A percentile compares a stretch with the other conserved stretches of the same genome.
phyloP scores from a whole-genome alignment of 2,888 invertebrate genomes.

The Cephus pulcher region DNA sequence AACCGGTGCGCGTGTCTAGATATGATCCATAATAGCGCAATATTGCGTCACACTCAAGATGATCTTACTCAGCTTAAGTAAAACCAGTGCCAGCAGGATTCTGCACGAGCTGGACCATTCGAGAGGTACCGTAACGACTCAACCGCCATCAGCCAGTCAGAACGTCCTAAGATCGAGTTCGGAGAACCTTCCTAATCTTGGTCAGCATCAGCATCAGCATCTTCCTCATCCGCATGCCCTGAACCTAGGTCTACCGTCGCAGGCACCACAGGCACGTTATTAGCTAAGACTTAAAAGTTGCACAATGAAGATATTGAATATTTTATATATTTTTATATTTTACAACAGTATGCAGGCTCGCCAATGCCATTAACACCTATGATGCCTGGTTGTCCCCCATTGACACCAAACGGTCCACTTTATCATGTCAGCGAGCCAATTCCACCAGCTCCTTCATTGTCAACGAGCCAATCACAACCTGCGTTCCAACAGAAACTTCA shows the following conservation, averaged over 20 bases:
- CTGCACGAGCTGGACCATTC: conserved; percentile 91
- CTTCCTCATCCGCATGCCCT: conserved; percentile 59
- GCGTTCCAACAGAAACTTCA: conserved; percentile 61
- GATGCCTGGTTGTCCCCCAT: conserved; percentile 63
- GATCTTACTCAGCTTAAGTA: conserved; percentile 16
- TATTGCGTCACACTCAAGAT: neutral
- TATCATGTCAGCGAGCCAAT: conserved; percentile 71
- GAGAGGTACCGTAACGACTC: conserved; percentile 73
- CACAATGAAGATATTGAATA: neutral
- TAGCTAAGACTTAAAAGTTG: neutral
- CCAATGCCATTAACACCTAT: conserved; percentile 64
- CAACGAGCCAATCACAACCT: conserved; percentile 61
- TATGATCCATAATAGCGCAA: neutral
- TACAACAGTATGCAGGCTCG: conserved; percentile 57
- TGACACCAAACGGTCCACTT: conserved; percentile 67
- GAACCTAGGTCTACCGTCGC: conserved; percentile 58
- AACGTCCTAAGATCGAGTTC: conserved; percentile 60
- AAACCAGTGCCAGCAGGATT: conserved; percentile 70
- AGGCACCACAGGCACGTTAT: conserved; percentile 54
- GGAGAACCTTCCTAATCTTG: conserved; percentile 60
- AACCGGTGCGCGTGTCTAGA: neutral
- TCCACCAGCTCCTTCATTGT: conserved; percentile 67
- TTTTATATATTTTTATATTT: neutral
- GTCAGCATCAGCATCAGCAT: conserved; percentile 55
- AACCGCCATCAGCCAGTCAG: conserved; percentile 57